Evolutionary conservation across 2,113 vertebrate genomes (phyloP), one percentile per base, ranked within the genome.

Genomic region (Oryzias woworae): DNA sequence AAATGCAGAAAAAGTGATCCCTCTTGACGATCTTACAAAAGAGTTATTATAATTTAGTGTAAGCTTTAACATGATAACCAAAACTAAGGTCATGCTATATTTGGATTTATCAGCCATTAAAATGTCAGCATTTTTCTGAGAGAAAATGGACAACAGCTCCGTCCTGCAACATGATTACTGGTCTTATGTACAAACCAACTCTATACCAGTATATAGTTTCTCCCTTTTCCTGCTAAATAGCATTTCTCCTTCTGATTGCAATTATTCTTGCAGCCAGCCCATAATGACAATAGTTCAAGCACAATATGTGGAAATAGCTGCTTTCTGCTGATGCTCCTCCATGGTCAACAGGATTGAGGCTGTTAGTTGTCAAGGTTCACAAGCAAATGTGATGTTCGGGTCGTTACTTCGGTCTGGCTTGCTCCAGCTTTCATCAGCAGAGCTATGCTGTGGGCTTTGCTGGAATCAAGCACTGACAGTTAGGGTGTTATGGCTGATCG

Each of bases 181-280:
- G 7, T 10, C 10, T 10, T 12, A 36, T 36, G 10, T 36, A 36
- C 36, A 13, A 2, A 36, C 26, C 4, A 28, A 28, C 36, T 36
- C 36, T 10, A 13, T 36, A 36, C 10, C 36, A 10, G 12, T 36
- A 3, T 12, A 10, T 36, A 2, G 10, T 36, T 36, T 36, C 10
- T 36, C 7, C 31, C 8, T 60, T 48, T 53, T 14, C 56, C 58
- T 60, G 17, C 57, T 58, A 5, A 10, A 62, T 63, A n/a, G 49
- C 26, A 47, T 67, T 59, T 69, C 26, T 49, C 45, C 77, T 71
- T 71, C 58, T 59, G 58, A 36, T 58, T 65, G 49, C 63, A 71
- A 65, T 71, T 59, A 60, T 57, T 52, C 48, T 54, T 49, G n/a
- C 57, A 58, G 42, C 10, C 36, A 64, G 13, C n/a, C 58, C 18